Evolutionary conservation across 2,888 invertebrate species (phyloP).

Genomic region (Pterobdella sp.): DNA sequence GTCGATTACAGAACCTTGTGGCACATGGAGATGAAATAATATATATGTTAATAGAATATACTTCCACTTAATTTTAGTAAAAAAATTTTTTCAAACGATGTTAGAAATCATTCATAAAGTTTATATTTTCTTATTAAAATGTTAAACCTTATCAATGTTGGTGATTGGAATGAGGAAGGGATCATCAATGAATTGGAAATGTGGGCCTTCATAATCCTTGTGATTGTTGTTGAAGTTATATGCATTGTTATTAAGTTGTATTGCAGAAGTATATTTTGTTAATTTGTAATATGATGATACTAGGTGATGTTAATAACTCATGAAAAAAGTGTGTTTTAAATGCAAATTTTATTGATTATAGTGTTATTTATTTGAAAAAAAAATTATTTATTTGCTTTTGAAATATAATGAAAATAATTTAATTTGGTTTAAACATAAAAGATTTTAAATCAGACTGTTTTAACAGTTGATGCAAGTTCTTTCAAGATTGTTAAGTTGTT

Average conservation of each 20-base stretch:
- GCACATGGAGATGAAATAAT: no score
- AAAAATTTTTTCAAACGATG: not conserved
- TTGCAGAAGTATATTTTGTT: not conserved
- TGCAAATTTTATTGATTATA: not conserved
- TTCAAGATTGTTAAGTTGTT: constrained; percentile 20
- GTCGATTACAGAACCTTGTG: no score
- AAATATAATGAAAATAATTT: not conserved
- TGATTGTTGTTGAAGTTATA: not conserved
- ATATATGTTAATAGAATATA: no score
- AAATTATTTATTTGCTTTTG: not conserved
- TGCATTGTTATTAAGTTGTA: no score
- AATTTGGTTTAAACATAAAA: not conserved
- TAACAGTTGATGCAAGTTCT: constrained; percentile 11
- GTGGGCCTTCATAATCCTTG: constrained; percentile 8
- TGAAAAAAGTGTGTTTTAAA: no score
- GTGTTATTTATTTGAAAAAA: not conserved
- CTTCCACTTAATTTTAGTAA: not conserved
- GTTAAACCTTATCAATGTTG: not conserved
- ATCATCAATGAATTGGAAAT: constrained; percentile 14
- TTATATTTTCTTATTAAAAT: not conserved
- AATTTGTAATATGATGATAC: not conserved
- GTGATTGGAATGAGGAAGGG: constrained; percentile 10
- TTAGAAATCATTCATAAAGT: not conserved
- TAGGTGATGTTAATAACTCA: not conserved
- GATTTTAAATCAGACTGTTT: not conserved